Evolutionary conservation across 2,113 vertebrate species (phyloP), one percentile per base, ranked within the genome.

Genomic region (Cavia aperea): DNA sequence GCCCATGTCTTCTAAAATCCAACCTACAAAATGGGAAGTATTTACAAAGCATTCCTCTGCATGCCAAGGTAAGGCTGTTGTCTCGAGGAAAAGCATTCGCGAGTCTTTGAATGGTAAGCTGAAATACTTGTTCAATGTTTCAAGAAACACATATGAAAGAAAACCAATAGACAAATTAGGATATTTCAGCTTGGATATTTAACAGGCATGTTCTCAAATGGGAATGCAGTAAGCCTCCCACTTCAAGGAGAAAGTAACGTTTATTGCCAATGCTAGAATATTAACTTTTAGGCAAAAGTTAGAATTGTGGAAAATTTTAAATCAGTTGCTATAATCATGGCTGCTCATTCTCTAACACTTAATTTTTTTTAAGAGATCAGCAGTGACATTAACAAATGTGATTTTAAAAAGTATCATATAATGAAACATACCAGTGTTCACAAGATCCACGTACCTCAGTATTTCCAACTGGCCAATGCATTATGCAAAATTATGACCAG

Each of bases 131-230:
- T 49, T 89, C 1, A 33, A 62, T 29, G 86, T 51, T 36, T 54
- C 72, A 93, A 39, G 26, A 92, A 83, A 89, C 6, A 92, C 16
- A 85, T 72, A 78, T 89, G 18, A 95, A 91, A 95, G 90, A 95
- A 92, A 78, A 90, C 29, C 29, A 82, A 79, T 13, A 86, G 43
- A 63, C 54, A 96, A 63, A 89, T 66, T 89, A 83, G 43, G 31
- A 36, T 62, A 54, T 91, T 91, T 81, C 65, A 90, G 70, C 62
- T 83, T 92, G 85, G 8, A 51, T 89, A 85, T 81, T 89, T 88
- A 84, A 10, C 36, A 85, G n/a, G 6, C 7, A 0, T 82, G 90
- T 93, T 82, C 81, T 82, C 43, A 77, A 88, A 96, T 88, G 62
- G 46, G 26, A 90, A 86, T 72, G 54, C 26, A 89, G n/a, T 84